A percentile compares a stretch with the other conserved stretches of the same genome.
Evolutionary conservation across 2,888 invertebrate species (phyloP).

Genomic region (Stenurella melanura): DNA sequence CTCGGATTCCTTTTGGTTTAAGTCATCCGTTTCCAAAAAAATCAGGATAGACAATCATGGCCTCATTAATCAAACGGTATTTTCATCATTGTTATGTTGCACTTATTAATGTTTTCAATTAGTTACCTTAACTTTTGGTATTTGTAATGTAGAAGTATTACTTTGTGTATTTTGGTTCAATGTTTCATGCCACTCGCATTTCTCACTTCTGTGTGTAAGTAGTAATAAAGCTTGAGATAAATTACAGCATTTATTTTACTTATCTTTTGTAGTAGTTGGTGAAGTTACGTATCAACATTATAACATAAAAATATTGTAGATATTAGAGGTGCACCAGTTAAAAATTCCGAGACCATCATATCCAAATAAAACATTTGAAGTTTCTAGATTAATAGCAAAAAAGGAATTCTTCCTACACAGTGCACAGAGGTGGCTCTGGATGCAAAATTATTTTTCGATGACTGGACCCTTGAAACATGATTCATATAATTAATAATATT

Average conservation of each 20-base stretch:
- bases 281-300: background rate
- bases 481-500: too few species aligned
- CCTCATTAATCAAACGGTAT: background rate
- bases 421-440: too few species aligned
- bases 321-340: too few species aligned
- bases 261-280: constrained; percentile 7
- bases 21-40: constrained; percentile 40
- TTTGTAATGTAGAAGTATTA: background rate
- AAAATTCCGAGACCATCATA: too few species aligned
- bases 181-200: constrained; percentile 13
- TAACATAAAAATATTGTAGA: background rate
- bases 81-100: background rate
- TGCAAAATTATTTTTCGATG: too few species aligned
- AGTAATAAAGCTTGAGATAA: background rate
- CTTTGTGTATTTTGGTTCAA: background rate
- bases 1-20: constrained; percentile 49
- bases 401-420: too few species aligned
- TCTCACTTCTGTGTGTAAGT: background rate
- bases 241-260: constrained; percentile 21
- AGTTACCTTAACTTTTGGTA: background rate
- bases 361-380: too few species aligned
- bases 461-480: too few species aligned
- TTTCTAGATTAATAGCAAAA: too few species aligned
- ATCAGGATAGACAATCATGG: background rate
- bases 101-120: background rate